Base-by-base conservation (phyloP, 2,113 vertebrate species). In the Agelaius tricolor region DNA sequence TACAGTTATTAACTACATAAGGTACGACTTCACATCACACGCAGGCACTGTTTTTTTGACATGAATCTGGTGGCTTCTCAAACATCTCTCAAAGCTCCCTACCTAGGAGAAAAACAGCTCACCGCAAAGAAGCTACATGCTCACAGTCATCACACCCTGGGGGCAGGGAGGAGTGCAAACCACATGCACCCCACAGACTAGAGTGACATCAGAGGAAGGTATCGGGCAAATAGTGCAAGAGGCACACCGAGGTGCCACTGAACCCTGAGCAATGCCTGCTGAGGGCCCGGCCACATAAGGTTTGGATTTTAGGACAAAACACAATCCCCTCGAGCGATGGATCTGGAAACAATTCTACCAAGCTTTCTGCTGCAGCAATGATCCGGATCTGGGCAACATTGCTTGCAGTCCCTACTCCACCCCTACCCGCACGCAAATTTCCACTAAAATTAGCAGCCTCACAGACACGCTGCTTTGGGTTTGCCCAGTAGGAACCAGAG, bases 161-260 rank as follows among this genome's bases (percentile, higher is more conserved):
- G 26, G 37, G 61, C 6, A 9, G 84, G 67, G 65, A 47, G 41
- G 39, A 83, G 24, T 1, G 7, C 16, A 91, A 89, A 87, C n/a
- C 30, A 39, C 59, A 66, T 1, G 15, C 2, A 8, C 30, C 37
- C 7, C n/a, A 59, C 11, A 72, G 37, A 35, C 2, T 1, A 43
- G 15, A 33, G 31, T 11, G 59, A 23, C 31, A 3, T 10, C n/a
- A 63, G 47, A 3, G 0, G 19, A 66, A 67, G 41, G 21, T 9
- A 15, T 0, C 0, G 1, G 30, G 49, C 21, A 87, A 72, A 9
- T 4, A 15, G 23, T 7, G 39, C 47, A 37, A 41, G 49, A 46
- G n/a, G 24, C 37, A 52, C 37, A 23, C 9, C 0, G 5, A 47
- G 33, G 28, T 57, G 30, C 4, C 52, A 35, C 8, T 20, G 10